Evolutionary conservation across 2,888 invertebrate species (phyloP).

Genomic region (Eremobia ochroleuca): DNA sequence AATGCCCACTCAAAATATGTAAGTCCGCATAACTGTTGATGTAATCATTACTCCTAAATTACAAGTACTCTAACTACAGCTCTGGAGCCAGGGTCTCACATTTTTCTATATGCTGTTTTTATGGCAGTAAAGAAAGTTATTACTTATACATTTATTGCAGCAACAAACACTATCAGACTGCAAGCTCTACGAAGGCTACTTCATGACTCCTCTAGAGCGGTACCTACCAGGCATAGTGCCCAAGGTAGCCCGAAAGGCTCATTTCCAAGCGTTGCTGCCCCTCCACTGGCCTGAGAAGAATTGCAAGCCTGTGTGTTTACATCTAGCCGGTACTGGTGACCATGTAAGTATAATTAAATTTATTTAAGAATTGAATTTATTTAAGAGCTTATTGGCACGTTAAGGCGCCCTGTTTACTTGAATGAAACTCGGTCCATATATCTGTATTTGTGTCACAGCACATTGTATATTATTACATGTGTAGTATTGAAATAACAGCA

Average conservation of each 20-base stretch:
- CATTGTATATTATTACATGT: too few relatives aligned
- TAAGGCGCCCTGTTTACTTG: not conserved
- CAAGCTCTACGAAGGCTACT: conserved; percentile 96
- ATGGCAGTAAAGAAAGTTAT: not conserved
- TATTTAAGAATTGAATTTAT: not conserved
- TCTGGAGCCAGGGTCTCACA: not conserved
- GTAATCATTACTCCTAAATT: not conserved
- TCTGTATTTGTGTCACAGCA: not conserved
- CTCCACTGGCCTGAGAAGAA: conserved; percentile 93
- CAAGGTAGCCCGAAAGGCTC: conserved; percentile 95
- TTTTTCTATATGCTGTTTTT: not conserved
- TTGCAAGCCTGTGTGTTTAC: conserved; percentile 96
- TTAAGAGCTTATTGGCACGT: not conserved
- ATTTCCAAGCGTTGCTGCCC: conserved; percentile 95
- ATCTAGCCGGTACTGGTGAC: conserved; percentile 99
- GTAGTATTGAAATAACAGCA: not conserved
- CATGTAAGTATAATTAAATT: conserved; percentile 92
- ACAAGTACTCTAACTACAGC: not conserved
- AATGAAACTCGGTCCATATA: not conserved
- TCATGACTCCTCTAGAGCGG: conserved; percentile 95
- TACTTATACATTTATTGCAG: not conserved
- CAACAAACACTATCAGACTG: conserved; percentile 94
- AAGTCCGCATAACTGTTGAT: not conserved
- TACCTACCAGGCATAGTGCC: conserved; percentile 97
- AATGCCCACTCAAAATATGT: not conserved